Percentiles rank a stretch among this genome's conserved stretches.
These are phyloP conservation scores for Sebastes hubbsi DNA, from an alignment of 2,797 vertebrate species.

Conservation along the genomic window DNA sequence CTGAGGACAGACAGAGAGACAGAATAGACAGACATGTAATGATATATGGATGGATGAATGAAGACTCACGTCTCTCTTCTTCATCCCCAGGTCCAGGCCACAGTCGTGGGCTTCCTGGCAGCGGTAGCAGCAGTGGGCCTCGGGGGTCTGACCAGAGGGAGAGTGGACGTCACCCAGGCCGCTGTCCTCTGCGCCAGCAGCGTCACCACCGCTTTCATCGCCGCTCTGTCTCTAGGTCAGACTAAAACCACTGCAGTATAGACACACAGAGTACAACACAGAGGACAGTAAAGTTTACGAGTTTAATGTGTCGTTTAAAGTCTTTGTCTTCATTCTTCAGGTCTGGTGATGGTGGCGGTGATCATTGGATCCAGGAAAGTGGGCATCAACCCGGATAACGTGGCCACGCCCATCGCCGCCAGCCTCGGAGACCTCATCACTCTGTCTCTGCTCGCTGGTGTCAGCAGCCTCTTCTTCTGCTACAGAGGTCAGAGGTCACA, in stretches of 20 bases:
- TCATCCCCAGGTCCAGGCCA: slow-evolving; percentile 86
- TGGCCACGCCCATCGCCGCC: slow-evolving; percentile 91
- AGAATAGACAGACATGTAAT: not conserved
- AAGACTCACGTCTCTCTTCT: not conserved
- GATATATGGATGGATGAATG: not conserved
- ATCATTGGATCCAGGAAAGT: slow-evolving; percentile 86
- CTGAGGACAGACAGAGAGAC: not conserved
- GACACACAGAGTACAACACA: not conserved
- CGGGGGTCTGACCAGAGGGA: slow-evolving; percentile 79
- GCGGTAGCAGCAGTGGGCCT: slow-evolving; percentile 85
- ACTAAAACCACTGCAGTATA: not conserved
- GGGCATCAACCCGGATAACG: slow-evolving; percentile 91
- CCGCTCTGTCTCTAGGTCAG: slow-evolving; percentile 87
- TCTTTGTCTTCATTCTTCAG: slow-evolving; percentile 59
- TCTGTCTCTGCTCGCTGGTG: slow-evolving; percentile 84
- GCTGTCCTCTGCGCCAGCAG: slow-evolving; percentile 90
- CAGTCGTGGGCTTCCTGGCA: slow-evolving; percentile 89
- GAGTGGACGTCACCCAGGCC: slow-evolving; percentile 79
- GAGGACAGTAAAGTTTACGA: not conserved
- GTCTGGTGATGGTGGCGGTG: slow-evolving; percentile 88
- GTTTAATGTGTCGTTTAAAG: not conserved
- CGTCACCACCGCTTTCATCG: slow-evolving; percentile 86
- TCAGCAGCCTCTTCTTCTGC: slow-evolving; percentile 86
- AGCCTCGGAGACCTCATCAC: slow-evolving; percentile 91
- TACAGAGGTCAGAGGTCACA: slow-evolving; percentile 81